Evolutionary conservation across 2,113 vertebrate genomes (phyloP), one percentile per base, ranked within the genome.

Genomic region (Neoarius graeffei): DNA sequence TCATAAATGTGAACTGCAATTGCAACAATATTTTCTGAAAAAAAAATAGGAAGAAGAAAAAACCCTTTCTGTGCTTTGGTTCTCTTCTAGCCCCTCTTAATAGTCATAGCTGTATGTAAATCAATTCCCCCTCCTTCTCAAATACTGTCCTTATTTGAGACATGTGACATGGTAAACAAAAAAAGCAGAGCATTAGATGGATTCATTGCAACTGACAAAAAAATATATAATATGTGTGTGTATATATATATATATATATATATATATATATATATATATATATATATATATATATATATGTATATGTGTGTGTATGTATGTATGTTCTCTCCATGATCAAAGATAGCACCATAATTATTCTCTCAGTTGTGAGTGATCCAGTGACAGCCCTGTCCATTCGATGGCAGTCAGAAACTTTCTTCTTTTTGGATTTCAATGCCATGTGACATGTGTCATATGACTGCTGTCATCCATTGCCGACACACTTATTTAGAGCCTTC

Each of bases 261-360:
- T 42, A 2, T 80, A 83, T 60, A 42, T 42, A 42, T 42, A 42
- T 42, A 42, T 42, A 42, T 42, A 42, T 42, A 42, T 42, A 42
- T 42, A 42, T 3, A 42, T 42, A 42, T 42, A 3, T 42, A 42
- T 3, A 3, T 2, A 1, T 35, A 1, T 35, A 1, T 35, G 30
- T 35, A 1, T 2, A 2, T 35, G 35, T 35, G 35, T 42, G 35
- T 42, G 35, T 42, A 2, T 42, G 2, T 42, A 3, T 42, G 35
- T 80, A 83, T 60, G 42, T 50, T 59, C 80, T 77, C 85, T 86
- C 42, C 23, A 57, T 60, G 85, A 89, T 86, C 69, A 89, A 81
- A 83, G 48, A 86, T 86, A 67, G 66, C 85, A 82, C 71, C 64
- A 57, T 89, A 83, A 89, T 89, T 86, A 89, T 67, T 23, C 71